These are phyloP conservation scores for Hecatera dysodea DNA, from an alignment of 2,888 invertebrate species.

Conservation along the genomic window DNA sequence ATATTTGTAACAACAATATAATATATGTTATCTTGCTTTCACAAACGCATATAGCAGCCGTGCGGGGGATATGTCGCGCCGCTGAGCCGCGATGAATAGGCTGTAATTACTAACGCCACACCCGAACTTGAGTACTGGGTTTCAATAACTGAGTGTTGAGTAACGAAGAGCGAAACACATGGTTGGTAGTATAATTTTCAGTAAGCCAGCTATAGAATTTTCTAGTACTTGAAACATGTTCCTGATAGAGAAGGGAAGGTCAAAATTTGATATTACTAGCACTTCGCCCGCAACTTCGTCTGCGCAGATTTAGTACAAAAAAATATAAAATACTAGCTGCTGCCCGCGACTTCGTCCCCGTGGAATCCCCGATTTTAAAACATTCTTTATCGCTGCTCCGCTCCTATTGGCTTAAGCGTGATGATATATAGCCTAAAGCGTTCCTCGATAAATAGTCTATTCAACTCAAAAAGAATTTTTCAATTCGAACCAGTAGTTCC, in stretches of 20 bases:
- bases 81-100: constrained; percentile 68
- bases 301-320: too few relatives aligned
- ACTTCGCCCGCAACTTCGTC: too few relatives aligned
- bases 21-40: constrained; percentile 53
- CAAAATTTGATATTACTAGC: neutral
- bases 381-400: too few relatives aligned
- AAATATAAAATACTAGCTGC: too few relatives aligned
- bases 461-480: too few relatives aligned
- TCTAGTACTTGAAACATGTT: constrained; percentile 21
- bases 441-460: too few relatives aligned
- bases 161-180: constrained; percentile 42
- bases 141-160: constrained; percentile 44
- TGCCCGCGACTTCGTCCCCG: too few relatives aligned
- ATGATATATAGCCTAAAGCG: too few relatives aligned
- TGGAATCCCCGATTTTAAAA: too few relatives aligned
- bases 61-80: constrained; percentile 27
- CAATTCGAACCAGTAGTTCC: too few relatives aligned
- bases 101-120: constrained; percentile 69
- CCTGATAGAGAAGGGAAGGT: neutral
- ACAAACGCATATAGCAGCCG: constrained; percentile 40
- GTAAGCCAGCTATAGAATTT: constrained; percentile 37
- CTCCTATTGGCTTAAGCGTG: too few relatives aligned
- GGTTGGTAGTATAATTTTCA: constrained; percentile 55
- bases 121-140: constrained; percentile 58
- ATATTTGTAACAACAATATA: constrained; percentile 28